Evolutionary conservation across 2,888 invertebrate genomes (phyloP).

Genomic region (Acholoe squamosa): DNA sequence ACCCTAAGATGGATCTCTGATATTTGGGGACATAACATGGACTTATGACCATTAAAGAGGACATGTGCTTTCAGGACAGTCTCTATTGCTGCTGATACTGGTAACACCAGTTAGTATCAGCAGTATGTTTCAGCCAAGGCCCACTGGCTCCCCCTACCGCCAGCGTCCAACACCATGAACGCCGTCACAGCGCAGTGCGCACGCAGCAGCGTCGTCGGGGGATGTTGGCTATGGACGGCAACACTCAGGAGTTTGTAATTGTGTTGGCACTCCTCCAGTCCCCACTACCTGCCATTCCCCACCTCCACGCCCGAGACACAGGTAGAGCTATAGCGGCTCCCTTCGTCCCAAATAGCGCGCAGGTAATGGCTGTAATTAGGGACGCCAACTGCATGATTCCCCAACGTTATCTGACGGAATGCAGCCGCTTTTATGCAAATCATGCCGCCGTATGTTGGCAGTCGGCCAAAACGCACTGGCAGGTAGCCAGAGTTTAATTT

Average conservation of each 20-base stretch:
- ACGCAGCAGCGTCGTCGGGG: constrained; percentile 1
- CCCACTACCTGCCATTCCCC: background rate
- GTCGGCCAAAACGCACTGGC: background rate
- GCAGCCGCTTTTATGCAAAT: constrained; percentile 23
- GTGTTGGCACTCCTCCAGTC: background rate
- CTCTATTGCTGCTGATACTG: no score
- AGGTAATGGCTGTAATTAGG: background rate
- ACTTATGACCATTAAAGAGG: no score
- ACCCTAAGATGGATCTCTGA: no score
- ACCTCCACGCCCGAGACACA: background rate
- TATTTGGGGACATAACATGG: no score
- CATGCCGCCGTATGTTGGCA: background rate
- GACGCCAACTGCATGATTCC: background rate
- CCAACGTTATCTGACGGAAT: background rate
- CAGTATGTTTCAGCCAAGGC: no score
- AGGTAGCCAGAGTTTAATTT: constrained; percentile 46
- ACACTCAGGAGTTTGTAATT: constrained; percentile 18
- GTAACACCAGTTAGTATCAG: no score
- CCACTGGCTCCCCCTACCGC: no score
- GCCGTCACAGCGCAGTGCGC: background rate
- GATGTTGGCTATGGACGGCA: background rate
- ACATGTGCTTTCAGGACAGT: no score
- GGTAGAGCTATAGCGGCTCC: background rate
- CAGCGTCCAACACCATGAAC: background rate
- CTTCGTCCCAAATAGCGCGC: background rate